Evolutionary conservation across 2,113 vertebrate species (phyloP), one percentile per base, ranked within the genome.

Genomic region (Sceloporus tristichus): DNA sequence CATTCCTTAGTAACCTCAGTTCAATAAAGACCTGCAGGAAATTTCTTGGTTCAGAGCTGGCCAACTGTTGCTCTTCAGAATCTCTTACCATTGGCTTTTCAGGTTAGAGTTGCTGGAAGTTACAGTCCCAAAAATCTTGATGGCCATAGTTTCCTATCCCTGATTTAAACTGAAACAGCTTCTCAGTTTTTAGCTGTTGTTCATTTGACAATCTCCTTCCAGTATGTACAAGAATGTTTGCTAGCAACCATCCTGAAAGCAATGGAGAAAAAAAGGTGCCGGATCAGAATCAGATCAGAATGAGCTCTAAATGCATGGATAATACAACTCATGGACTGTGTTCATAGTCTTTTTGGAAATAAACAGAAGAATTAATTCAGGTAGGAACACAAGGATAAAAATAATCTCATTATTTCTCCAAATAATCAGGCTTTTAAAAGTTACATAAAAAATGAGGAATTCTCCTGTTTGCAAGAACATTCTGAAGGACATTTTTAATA

Each of bases 391-490:
- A 56, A 70, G 78, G 34, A 87, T 0, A 34, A 1, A 80, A 0
- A 73, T 42, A 75, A 59, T 79, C 2, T 42, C 88, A 53, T 1
- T 77, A 73, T 21, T 82, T 82, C 13, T 86, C 56, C 29, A 75
- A 77, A 82, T 71, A 1, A 68, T 85, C 25, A 89, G 62, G 53
- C 6, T 2, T 75, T 85, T 27, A 42, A 80, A 83, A 81, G 18
- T 25, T 66, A 21, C 29, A 82, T 13, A 11, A 42, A 85, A 56
- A 81, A 81, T 73, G 40, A 91, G 90, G 2, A 77, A 66, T 84
- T 74, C 78, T 84, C 75, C 53, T 54, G 73, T 23, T 88, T 94
- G 90, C 85, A 68, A 87, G 54, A 88, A 81, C 5, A 82, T 16
- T 82, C 40, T 82, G 40, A 42, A 82, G 40, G 19, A 89, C n/a